Percentiles rank a stretch among this genome's conserved stretches.
phyloP scores from a whole-genome alignment of 1,140 invertebrate genomes.

The Leptopilina boulardi region DNA sequence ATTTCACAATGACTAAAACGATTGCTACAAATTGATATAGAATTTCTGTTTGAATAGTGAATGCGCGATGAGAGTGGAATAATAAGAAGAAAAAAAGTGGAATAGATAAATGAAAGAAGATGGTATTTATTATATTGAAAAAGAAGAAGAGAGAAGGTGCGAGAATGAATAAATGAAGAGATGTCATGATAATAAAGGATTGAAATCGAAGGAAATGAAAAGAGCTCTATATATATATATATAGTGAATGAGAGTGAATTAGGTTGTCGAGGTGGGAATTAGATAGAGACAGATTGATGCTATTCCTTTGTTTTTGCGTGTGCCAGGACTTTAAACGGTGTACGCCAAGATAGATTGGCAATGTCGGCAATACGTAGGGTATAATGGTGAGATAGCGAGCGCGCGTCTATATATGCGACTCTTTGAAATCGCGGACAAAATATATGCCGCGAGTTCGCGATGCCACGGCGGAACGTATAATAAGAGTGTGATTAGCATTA shows the following conservation, averaged over 20 bases:
- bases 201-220: conserved; percentile 17
- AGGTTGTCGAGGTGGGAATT: conserved; percentile 16
- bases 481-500: conserved; percentile 77
- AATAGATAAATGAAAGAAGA: background rate
- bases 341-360: conserved; percentile 38
- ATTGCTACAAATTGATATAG: too few relatives aligned
- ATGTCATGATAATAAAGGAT: conserved; percentile 17
- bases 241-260: background rate
- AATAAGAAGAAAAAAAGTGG: background rate
- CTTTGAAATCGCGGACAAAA: conserved; percentile 68
- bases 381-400: conserved; percentile 48
- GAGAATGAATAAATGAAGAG: conserved; percentile 33
- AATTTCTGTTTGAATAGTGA: too few relatives aligned
- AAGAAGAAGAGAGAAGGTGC: background rate
- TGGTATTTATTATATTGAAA: background rate
- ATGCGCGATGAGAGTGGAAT: too few relatives aligned
- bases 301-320: conserved; percentile 17
- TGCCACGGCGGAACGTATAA: conserved; percentile 69
- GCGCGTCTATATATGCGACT: conserved; percentile 33
- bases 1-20: too few relatives aligned
- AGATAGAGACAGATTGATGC: conserved; percentile 11
- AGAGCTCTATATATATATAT: too few relatives aligned
- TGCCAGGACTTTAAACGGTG: conserved; percentile 21
- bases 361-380: conserved; percentile 43
- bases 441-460: conserved; percentile 60